Evolutionary conservation across 2,113 vertebrate genomes (phyloP).

Genomic region (Melanocharis versteri): DNA sequence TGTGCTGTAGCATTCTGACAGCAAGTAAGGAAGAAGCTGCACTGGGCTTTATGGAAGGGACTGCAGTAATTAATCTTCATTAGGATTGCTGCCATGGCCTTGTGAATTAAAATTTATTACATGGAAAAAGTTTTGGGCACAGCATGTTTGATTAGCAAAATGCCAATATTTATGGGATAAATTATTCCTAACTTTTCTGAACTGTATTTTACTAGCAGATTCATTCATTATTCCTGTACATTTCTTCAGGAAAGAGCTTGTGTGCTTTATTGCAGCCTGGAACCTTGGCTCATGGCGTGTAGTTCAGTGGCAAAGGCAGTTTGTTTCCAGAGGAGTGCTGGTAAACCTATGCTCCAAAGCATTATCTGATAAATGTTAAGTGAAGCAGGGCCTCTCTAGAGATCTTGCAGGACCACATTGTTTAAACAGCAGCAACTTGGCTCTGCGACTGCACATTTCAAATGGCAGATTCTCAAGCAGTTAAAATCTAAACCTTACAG

Average conservation of each 20-base stretch:
- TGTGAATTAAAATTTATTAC: slow-evolving; percentile 73
- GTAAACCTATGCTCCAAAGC: background rate
- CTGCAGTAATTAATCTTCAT: slow-evolving; percentile 78
- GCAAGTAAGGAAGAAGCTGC: slow-evolving; percentile 55
- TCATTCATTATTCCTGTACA: slow-evolving; percentile 33
- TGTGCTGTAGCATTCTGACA: slow-evolving; percentile 41
- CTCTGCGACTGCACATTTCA: background rate
- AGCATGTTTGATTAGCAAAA: slow-evolving; percentile 63
- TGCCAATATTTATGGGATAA: slow-evolving; percentile 47
- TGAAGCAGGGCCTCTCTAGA: background rate
- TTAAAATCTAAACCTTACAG: background rate
- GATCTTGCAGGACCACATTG: background rate
- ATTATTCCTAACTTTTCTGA: slow-evolving; percentile 29
- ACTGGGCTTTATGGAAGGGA: slow-evolving; percentile 50
- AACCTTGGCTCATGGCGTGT: background rate
- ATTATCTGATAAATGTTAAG: background rate
- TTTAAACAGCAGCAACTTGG: background rate
- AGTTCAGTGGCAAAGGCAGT: background rate
- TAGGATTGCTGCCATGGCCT: slow-evolving; percentile 60
- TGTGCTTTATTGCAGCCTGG: background rate
- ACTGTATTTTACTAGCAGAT: slow-evolving; percentile 33
- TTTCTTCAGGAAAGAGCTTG: background rate
- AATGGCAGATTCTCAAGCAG: background rate
- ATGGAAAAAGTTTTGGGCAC: slow-evolving; percentile 46
- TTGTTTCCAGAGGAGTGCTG: background rate